Percentiles rank a stretch among this genome's conserved stretches.
These are phyloP conservation scores for Nycticryphes semicollaris DNA, from an alignment of 2,113 vertebrate genomes.

Conservation along the genomic window DNA sequence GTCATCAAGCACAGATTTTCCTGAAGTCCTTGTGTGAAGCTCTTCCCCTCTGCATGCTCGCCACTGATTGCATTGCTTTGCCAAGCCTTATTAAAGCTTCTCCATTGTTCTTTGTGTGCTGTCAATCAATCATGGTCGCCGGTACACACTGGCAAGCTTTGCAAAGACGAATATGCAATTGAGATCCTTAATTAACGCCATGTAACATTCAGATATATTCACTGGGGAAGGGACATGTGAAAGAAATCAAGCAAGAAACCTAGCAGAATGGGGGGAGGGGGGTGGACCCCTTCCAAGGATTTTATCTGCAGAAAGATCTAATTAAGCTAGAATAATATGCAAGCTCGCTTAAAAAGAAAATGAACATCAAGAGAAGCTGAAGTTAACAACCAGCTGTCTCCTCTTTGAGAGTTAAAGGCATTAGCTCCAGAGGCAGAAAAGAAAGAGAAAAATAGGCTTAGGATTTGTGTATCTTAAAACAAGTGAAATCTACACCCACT, in stretches of 20 bases:
- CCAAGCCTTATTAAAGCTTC: slow-evolving; percentile 13
- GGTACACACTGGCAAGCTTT: slow-evolving; percentile 1
- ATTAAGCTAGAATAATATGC: slow-evolving; percentile 39
- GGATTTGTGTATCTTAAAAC: slow-evolving; percentile 18
- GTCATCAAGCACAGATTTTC: background rate
- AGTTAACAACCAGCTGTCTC: slow-evolving; percentile 26
- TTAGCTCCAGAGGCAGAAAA: slow-evolving; percentile 28
- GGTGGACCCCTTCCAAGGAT: slow-evolving; percentile 32
- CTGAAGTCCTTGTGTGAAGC: background rate
- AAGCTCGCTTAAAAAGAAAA: slow-evolving; percentile 20
- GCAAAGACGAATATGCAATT: slow-evolving; percentile 31
- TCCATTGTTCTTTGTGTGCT: slow-evolving; percentile 4
- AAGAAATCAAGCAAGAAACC: slow-evolving; percentile 31
- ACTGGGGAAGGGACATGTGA: slow-evolving; percentile 14
- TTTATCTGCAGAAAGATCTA: slow-evolving; percentile 43
- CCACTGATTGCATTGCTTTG: background rate
- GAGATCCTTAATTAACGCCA: slow-evolving; percentile 35
- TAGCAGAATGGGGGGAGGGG: background rate
- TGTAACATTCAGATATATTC: background rate
- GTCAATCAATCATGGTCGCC: background rate
- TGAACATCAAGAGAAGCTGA: slow-evolving; percentile 24
- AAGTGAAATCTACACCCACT: background rate
- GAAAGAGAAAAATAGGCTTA: background rate
- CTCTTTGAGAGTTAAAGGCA: background rate
- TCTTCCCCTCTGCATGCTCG: background rate